These are phyloP conservation scores for Belgica antarctica DNA, from an alignment of 2,888 invertebrate genomes.

Conservation along the genomic window DNA sequence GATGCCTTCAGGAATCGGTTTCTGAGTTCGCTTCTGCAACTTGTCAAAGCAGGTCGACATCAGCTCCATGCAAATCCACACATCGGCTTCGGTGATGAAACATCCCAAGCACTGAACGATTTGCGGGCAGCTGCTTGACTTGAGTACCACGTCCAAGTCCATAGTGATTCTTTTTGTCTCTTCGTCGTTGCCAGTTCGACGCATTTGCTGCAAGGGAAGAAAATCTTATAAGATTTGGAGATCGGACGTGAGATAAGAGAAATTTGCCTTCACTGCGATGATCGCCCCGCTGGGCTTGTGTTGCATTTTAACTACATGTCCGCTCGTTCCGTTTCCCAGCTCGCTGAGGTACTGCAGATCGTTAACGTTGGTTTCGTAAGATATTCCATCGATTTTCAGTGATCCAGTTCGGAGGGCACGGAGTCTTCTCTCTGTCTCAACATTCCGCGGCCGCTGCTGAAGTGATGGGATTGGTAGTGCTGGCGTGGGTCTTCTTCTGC, in stretches of 20 bases:
- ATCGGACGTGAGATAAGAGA: not conserved
- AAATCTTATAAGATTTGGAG: not conserved
- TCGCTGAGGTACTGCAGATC: constrained; percentile 84
- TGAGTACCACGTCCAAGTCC: constrained; percentile 98
- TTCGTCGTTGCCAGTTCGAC: constrained; percentile 92
- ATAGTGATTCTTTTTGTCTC: constrained; percentile 97
- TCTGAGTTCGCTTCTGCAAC: constrained; percentile 77
- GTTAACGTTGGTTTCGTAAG: constrained; percentile 76
- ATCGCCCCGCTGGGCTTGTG: constrained; percentile 81
- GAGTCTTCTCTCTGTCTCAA: constrained; percentile 77
- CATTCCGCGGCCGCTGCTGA: constrained; percentile 56
- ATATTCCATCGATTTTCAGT: constrained; percentile 74
- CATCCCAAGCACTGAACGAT: constrained; percentile 97
- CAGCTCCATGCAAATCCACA: constrained; percentile 99
- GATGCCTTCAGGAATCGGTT: constrained; percentile 93
- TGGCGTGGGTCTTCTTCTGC: constrained; percentile 20
- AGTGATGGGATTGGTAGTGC: constrained; percentile 30
- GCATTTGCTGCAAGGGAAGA: constrained; percentile 73
- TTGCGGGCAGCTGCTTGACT: constrained; percentile 93
- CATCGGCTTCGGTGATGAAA: constrained; percentile 95
- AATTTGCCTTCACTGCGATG: constrained; percentile 88
- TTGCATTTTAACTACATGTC: constrained; percentile 95
- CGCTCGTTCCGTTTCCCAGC: constrained; percentile 92
- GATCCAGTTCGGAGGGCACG: constrained; percentile 91
- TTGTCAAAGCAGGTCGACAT: constrained; percentile 99